Conservation (phyloP, 64 coral and sea anemone genomes). For the Pocillopora verrucosa region DNA sequence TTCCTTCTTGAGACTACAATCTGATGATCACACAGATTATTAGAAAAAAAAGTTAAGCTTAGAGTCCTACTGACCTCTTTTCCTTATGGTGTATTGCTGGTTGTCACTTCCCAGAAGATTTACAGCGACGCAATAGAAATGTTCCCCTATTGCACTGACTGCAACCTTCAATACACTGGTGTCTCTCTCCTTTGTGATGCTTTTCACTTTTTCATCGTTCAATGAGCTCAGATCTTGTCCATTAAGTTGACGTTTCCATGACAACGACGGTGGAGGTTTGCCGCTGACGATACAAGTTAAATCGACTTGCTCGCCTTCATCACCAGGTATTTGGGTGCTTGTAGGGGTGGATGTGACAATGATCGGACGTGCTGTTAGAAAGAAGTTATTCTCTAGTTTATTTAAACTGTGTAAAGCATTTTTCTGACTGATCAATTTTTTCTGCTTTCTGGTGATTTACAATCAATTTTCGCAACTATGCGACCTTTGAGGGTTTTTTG, state of each 20-base stretch:
- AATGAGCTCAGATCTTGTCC: background rate
- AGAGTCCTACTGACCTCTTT: slow-evolving; percentile 40
- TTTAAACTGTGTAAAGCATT: too few relatives aligned
- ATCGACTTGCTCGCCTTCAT: slow-evolving; percentile 4
- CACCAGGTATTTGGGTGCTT: slow-evolving; percentile 68
- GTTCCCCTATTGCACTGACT: slow-evolving; percentile 5
- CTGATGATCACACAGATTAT: too few relatives aligned
- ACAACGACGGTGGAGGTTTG: slow-evolving; percentile 36
- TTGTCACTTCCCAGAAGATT: slow-evolving; percentile 67
- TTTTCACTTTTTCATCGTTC: slow-evolving; percentile 1
- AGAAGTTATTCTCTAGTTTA: background rate
- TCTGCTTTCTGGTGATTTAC: too few relatives aligned
- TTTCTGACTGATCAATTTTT: too few relatives aligned
- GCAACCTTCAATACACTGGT: slow-evolving; percentile 10
- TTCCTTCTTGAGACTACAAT: background rate
- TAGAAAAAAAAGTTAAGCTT: too few relatives aligned
- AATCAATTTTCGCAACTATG: too few relatives aligned
- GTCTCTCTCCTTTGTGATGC: background rate
- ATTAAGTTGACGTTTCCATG: slow-evolving; percentile 52
- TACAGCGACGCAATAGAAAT: slow-evolving; percentile 65
- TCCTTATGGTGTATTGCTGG: slow-evolving; percentile 62
- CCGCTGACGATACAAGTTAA: slow-evolving; percentile 48
- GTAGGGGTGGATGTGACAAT: slow-evolving; percentile 62
- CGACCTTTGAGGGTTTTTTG: too few relatives aligned
- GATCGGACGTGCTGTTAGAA: slow-evolving; percentile 53